Evolutionary conservation across 2,888 invertebrate genomes (phyloP), one percentile per base, ranked within the genome.

Genomic region (Agrotis segetum): DNA sequence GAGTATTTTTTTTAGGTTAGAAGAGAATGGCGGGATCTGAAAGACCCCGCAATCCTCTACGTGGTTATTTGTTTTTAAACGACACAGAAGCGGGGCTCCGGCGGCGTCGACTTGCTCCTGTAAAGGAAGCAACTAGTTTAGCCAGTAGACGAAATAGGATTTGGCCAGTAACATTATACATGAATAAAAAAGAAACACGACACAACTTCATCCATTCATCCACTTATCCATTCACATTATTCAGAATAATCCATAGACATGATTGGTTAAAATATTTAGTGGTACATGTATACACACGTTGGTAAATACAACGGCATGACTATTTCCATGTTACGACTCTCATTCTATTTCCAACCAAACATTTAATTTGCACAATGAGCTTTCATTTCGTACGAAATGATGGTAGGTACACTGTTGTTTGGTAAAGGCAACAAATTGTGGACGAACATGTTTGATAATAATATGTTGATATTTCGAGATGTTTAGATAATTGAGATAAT

Each of bases 361-460:
- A 76, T 82, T 85, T 86, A 85, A 85, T 86, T 81, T 81, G 63
- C 71, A 71, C 80, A 82, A 82, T 80, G 82, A 80, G 83, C 77
- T 71, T 83, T 74, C 69, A 83, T 82, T 84, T 60, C 79, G 52
- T 21, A 64, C 63, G 44, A 71, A 76, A 77, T 68, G 64, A 58
- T 55, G n/a, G n/a, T n/a, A n/a, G 58, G 55, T 66, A 76, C 47
- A 69, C 58, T 49, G 74, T 82, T 75, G 82, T 83, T 77, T 77
- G 77, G 81, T 67, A 47, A 52, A 56, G 64, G 74, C 74, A 74
- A 67, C 68, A 81, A 74, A 66, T 76, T 74, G 50, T 60, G 64
- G 65, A 47, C 58, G 56, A 59, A 68, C 69, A 83, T 80, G 69
- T 80, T 74, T 74, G 65, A 61, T 76, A 80, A 80, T 75, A 58